Conservation (phyloP, 2,113 vertebrate genomes). For the Oophaga pumilio region DNA sequence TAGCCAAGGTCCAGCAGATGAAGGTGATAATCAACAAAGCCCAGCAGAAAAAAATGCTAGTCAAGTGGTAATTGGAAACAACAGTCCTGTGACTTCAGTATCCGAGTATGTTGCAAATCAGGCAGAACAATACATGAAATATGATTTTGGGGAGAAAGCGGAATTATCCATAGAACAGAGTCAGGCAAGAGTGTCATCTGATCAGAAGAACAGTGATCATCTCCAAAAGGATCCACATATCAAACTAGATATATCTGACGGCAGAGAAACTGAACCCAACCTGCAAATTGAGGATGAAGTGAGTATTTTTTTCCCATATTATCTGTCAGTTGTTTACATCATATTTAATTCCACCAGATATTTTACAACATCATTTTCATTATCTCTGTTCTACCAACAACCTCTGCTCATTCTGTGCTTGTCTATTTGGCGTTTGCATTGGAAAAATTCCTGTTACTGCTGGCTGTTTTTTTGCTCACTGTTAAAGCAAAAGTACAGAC, state of each 20-base stretch:
- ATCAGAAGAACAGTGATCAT: neutral
- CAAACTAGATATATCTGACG: neutral
- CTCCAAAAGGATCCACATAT: neutral
- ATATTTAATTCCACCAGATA: neutral
- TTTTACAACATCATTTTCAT: neutral
- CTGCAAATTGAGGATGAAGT: conserved; percentile 1
- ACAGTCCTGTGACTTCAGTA: neutral
- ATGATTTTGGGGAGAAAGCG: neutral
- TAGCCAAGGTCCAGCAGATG: neutral
- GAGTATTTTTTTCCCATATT: neutral
- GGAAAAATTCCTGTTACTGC: too few relatives aligned
- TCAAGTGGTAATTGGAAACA: neutral
- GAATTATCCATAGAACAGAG: neutral
- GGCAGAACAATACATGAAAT: neutral
- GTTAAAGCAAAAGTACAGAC: too few relatives aligned
- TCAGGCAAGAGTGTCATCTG: neutral
- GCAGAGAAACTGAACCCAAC: neutral
- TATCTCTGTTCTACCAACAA: neutral
- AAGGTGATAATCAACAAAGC: neutral
- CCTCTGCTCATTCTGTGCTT: too few relatives aligned
- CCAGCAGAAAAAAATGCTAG: neutral
- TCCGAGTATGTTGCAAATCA: neutral
- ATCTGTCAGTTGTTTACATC: neutral
- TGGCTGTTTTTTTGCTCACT: too few relatives aligned
- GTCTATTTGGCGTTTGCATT: too few relatives aligned